Conservation (phyloP, 2,113 vertebrate genomes). For the Ardeotis arabs region DNA sequence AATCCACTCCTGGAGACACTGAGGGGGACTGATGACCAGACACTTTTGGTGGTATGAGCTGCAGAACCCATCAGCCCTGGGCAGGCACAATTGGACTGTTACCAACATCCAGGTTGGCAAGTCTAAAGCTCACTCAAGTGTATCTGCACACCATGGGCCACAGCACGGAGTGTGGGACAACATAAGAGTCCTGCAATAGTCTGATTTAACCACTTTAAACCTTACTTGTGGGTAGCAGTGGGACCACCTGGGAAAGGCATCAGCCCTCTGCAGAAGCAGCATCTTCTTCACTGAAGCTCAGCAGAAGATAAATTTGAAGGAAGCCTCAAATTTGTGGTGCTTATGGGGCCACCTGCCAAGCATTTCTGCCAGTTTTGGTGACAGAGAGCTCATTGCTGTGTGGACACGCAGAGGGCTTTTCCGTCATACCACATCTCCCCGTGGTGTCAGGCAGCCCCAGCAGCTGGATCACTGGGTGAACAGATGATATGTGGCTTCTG, state of each 20-base stretch:
- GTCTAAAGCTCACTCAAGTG: background rate
- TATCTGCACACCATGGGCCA: background rate
- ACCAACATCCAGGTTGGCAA: background rate
- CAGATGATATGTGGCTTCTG: background rate
- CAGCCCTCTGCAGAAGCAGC: background rate
- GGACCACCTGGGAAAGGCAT: background rate
- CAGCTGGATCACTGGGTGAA: background rate
- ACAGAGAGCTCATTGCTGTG: fast-evolving
- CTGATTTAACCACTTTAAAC: background rate
- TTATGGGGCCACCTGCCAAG: background rate
- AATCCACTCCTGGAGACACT: background rate
- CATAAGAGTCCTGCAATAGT: background rate
- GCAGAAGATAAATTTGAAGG: background rate
- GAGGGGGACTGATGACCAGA: background rate
- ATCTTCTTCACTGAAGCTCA: background rate
- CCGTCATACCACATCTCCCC: fast-evolving
- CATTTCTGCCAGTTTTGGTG: background rate
- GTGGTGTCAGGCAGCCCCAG: background rate
- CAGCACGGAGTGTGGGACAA: background rate
- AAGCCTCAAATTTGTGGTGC: background rate
- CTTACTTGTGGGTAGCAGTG: background rate
- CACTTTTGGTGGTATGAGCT: background rate
- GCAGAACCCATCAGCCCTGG: background rate
- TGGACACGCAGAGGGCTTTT: background rate
- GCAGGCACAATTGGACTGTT: background rate